Conservation (phyloP, 2,113 vertebrate species). For the Ceuthmochares aereus region DNA sequence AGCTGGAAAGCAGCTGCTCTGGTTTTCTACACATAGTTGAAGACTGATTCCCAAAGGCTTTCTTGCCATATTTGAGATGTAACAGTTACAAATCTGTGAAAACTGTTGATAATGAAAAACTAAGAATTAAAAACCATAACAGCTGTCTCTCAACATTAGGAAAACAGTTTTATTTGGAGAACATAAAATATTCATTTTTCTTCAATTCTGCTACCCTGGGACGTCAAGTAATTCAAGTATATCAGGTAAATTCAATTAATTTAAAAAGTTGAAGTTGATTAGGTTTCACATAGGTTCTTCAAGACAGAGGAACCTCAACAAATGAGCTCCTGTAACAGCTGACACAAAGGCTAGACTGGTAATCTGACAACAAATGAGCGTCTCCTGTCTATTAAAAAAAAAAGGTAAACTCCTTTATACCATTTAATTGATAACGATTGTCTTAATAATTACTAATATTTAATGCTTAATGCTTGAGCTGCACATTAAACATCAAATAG, state of each 20-base stretch:
- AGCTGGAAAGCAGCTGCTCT: background rate
- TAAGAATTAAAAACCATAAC: background rate
- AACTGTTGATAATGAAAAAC: background rate
- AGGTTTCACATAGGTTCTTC: background rate
- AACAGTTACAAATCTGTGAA: background rate
- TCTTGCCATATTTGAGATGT: background rate
- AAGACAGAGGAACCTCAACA: background rate
- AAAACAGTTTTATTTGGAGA: background rate
- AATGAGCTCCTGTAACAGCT: background rate
- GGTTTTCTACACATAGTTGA: background rate
- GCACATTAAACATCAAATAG: background rate
- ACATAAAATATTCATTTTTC: background rate
- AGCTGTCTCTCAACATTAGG: background rate
- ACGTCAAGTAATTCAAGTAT: background rate
- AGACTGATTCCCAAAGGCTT: background rate
- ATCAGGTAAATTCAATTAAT: background rate
- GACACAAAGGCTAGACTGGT: background rate
- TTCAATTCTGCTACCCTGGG: background rate
- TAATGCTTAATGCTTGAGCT: background rate
- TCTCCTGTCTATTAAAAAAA: background rate
- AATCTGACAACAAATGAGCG: background rate
- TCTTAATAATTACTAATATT: background rate
- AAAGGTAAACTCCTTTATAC: background rate
- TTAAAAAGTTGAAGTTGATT: background rate
- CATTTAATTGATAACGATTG: background rate